A percentile compares a stretch with the other conserved stretches of the same genome.
phyloP scores from a whole-genome alignment of 2,113 vertebrate genomes.

The Lophura nycthemera region DNA sequence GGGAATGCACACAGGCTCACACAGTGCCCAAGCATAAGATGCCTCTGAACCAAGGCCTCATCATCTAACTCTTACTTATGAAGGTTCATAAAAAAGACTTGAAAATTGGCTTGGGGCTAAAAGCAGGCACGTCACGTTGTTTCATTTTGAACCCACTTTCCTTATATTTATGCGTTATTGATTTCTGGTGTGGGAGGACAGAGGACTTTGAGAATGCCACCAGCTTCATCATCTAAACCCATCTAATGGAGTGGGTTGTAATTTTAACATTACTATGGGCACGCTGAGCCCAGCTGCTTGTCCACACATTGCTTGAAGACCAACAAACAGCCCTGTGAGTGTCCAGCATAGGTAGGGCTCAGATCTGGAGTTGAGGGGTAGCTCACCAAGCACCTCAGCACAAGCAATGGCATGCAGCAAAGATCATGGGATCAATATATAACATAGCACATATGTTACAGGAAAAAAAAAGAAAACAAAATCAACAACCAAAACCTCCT shows the following conservation, averaged over 20 bases:
- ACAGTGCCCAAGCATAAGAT: rapidly evolving
- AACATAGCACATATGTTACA: background rate
- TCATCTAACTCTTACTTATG: background rate
- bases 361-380: background rate
- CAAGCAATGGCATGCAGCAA: background rate
- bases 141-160: background rate
- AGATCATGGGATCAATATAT: rapidly evolving
- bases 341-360: background rate
- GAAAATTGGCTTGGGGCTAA: background rate
- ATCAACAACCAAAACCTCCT: background rate
- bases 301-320: rapidly evolving
- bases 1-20: background rate
- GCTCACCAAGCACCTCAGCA: background rate
- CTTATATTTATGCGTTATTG: background rate
- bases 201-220: rapidly evolving
- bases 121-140: background rate
- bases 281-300: rapidly evolving
- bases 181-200: rapidly evolving
- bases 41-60: background rate
- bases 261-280: rapidly evolving
- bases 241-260: background rate
- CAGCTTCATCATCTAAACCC: background rate
- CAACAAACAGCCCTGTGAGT: background rate
- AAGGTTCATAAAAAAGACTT: background rate
- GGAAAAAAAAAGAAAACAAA: background rate